phyloP scores from a whole-genome alignment of 2,888 invertebrate species.

The Pyrgus malvae region DNA sequence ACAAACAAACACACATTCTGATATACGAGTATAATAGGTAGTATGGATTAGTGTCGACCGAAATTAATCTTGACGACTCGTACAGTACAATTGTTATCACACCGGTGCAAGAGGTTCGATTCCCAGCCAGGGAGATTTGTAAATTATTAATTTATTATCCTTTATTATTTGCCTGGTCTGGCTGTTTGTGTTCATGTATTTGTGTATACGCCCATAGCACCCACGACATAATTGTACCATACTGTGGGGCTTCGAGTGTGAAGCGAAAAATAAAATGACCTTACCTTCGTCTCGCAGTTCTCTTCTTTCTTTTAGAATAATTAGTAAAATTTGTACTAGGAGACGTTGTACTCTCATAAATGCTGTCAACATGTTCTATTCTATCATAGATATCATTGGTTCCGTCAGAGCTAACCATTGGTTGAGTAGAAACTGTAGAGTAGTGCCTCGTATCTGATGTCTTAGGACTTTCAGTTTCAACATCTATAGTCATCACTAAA shows the following conservation, averaged over 20 bases:
- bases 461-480: slow-evolving; percentile 52
- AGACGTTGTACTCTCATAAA: slow-evolving; percentile 44
- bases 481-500: slow-evolving; percentile 67
- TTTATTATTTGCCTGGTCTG: no score
- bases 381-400: slow-evolving; percentile 57
- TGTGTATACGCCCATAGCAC: no score
- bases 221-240: background rate
- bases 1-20: no score
- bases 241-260: no score
- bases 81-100: no score
- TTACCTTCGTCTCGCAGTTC: slow-evolving; percentile 53
- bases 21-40: no score
- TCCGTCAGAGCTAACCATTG: slow-evolving; percentile 46
- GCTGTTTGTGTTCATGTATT: no score
- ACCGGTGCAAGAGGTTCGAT: no score
- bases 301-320: slow-evolving; percentile 58
- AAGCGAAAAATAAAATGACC: slow-evolving; percentile 28
- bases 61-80: no score
- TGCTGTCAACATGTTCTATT: slow-evolving; percentile 55
- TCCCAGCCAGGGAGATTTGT: no score
- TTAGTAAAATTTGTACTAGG: slow-evolving; percentile 53
- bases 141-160: no score
- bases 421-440: slow-evolving; percentile 57
- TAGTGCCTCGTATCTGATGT: slow-evolving; percentile 50
- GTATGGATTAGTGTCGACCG: no score